These are phyloP conservation scores for Heliconius hewitsoni DNA, from an alignment of 1,140 invertebrate species.

Conservation along the genomic window DNA sequence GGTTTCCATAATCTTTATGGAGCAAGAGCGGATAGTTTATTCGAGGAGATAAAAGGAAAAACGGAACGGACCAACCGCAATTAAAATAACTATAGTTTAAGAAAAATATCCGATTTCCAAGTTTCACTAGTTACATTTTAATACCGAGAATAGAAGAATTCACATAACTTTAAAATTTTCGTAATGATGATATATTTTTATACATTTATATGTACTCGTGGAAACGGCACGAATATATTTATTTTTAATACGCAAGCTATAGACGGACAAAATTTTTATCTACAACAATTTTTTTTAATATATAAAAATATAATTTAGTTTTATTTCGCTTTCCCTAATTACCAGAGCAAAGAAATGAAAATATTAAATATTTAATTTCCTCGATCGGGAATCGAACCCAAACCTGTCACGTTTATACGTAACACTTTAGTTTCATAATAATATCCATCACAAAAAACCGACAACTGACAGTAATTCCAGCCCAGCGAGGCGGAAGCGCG, in stretches of 20 bases:
- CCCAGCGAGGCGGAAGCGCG: constrained; percentile 11
- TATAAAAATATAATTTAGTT: too few relatives aligned
- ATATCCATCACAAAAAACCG: neutral
- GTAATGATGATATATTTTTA: neutral
- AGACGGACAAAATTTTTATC: too few relatives aligned
- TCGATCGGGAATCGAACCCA: too few relatives aligned
- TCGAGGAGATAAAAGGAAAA: constrained; percentile 36
- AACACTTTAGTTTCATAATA: neutral
- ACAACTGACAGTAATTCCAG: constrained; percentile 15
- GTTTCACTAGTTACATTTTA: neutral
- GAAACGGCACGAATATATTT: neutral
- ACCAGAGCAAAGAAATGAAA: too few relatives aligned
- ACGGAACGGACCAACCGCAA: neutral
- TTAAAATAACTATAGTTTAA: neutral
- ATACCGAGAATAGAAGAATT: neutral
- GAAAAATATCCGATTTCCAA: neutral
- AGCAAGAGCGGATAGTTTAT: constrained; percentile 13
- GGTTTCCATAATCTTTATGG: constrained; percentile 29
- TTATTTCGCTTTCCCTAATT: too few relatives aligned
- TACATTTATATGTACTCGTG: neutral
- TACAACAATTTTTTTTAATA: too few relatives aligned
- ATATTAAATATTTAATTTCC: too few relatives aligned
- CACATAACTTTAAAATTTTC: neutral
- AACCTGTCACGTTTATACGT: too few relatives aligned
- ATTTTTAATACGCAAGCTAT: too few relatives aligned